Evolutionary conservation across 2,888 invertebrate genomes (phyloP), one percentile per base, ranked within the genome.

Genomic region (Cordilura impudica): DNA sequence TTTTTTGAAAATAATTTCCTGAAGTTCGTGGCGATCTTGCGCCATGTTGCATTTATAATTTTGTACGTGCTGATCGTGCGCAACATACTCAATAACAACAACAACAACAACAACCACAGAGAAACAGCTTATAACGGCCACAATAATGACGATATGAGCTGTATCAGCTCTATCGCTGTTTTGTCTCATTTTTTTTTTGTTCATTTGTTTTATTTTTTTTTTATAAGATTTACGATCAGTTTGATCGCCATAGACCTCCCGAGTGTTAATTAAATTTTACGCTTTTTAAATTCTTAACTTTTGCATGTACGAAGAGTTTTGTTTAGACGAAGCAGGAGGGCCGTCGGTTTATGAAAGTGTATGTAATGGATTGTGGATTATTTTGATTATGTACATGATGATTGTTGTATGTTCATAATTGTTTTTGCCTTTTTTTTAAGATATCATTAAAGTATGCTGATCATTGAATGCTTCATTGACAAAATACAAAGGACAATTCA

Each of bases 171-270:
- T 49, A 56, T 39, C n/a, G 61, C 47, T 63, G 61, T 54, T 69
- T 47, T 58, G 18, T 54, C 39, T 73, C 16, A 31, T 26, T 31
- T 53, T 4, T 14, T 43, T 43, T 58, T 53, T 43, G 16, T 5
- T 83, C 81, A 82, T 83, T 26, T 65, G 39, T 18, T 60, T 65
- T 58, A 53, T 71, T 47, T 58, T 56, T 58, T 71, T 71, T 66
- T 47, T 35, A 65, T 73, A 85, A 86, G 87, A 88, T 88, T 88
- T 86, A 87, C 86, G 87, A 86, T 86, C 86, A 83, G 84, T 86
- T 88, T 87, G 88, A 88, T 87, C 86, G 86, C 83, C 76, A 69
- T 74, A 84, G 88, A 88, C 88, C 88, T 88, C 88, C 88, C 86
- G 84, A 85, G 87, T 86, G 88, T 84, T 83, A 85, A 86, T 87